Base-by-base conservation (phyloP, 1,140 invertebrate genomes). In the Atta texana region DNA sequence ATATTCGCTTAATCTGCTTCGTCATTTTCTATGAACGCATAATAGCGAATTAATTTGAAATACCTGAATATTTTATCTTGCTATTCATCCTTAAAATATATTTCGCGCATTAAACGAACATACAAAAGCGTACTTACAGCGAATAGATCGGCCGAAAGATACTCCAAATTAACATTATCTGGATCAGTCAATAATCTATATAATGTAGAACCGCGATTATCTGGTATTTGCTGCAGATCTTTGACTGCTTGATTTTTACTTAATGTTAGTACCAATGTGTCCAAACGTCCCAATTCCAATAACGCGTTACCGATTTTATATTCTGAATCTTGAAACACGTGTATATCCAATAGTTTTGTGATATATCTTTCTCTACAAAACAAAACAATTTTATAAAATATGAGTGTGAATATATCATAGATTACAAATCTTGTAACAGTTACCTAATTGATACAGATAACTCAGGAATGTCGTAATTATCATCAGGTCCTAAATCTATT, bases 161-260 rank as follows among this genome's bases (percentile, higher is more conserved):
- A 94, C 72, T 97, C 96, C 55, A 97, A 92, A 86, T 95, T 94
- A 2, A 97, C 96, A 88, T 95, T 95, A 94, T 97, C 96, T 16
- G 97, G 96, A 91, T 97, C 96, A 6, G 96, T 96, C 53, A 97
- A 92, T 24, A 97, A 94, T 90, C 96, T 96, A 88, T 97, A 96
- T 14, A 97, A 94, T 4, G 96, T 96, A 2, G 96, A 97, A n/a
- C 96, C 96, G 61, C 96, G 95, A 89, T 96, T 96, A 86, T 96
- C 96, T 3, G 96, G 96, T 39, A 97, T 94, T 89, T 96, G 95
- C 61, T 94, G 94, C 21, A 96, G 91, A 91, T 97, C 96, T 74
- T 95, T 94, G 6, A 92, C 74, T 24, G 92, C 89, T 91, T 96
- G 96, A 89, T 95, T 96, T 75, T 95, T 94, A 68, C 95, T 94